phyloP scores from a whole-genome alignment of 2,888 invertebrate genomes.

The Loripinus fragilis region DNA sequence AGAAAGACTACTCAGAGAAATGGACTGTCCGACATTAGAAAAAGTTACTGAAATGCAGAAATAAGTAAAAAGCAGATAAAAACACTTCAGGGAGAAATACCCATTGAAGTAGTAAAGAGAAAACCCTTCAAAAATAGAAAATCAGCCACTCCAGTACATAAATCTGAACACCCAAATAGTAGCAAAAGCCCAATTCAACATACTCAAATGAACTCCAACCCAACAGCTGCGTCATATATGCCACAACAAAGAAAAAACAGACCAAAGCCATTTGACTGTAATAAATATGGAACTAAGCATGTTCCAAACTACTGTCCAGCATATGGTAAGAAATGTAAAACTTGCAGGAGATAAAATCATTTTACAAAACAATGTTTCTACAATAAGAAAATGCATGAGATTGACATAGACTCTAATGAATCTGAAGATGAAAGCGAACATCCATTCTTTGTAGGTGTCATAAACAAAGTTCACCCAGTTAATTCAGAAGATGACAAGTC shows the following conservation, averaged over 20 bases:
- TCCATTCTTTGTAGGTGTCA: neutral
- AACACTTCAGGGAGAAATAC: too few species aligned
- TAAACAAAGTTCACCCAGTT: neutral
- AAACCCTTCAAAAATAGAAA: too few species aligned
- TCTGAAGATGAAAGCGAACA: neutral
- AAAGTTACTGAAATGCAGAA: slow-evolving; percentile 41
- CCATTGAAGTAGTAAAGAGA: too few species aligned
- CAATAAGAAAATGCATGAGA: neutral
- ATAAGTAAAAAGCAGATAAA: slow-evolving; percentile 25
- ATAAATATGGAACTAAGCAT: slow-evolving; percentile 26
- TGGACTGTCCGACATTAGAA: slow-evolving; percentile 19
- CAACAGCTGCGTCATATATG: too few species aligned
- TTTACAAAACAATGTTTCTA: slow-evolving; percentile 18
- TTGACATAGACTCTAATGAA: neutral
- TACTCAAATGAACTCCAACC: too few species aligned
- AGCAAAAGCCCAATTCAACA: too few species aligned
- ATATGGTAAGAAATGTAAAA: slow-evolving; percentile 38
- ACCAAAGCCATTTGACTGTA: slow-evolving; percentile 9
- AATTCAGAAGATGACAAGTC: neutral
- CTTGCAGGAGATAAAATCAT: slow-evolving; percentile 30
- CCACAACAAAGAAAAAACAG: too few species aligned
- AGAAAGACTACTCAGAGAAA: neutral
- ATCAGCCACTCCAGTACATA: too few species aligned
- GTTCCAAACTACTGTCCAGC: slow-evolving; percentile 38
- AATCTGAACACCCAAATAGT: too few species aligned